A percentile compares a stretch with the other conserved stretches of the same genome.
Evolutionary conservation across 2,888 invertebrate species (phyloP).

Genomic region (Apamea monoglypha): DNA sequence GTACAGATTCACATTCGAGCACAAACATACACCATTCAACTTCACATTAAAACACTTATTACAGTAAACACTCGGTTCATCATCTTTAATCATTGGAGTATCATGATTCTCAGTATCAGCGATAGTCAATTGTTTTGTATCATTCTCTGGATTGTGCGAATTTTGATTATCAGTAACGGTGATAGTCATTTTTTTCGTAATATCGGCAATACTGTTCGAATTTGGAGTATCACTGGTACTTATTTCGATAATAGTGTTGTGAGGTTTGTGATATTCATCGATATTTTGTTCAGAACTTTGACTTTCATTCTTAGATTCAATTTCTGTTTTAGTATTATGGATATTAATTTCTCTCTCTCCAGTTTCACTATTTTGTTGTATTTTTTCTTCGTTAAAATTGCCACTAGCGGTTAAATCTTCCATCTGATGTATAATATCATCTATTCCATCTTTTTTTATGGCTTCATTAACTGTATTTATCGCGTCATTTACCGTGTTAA

Average conservation of each 20-base stretch:
- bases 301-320: background rate
- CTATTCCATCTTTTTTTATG: slow-evolving; percentile 31
- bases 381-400: slow-evolving; percentile 1
- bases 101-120: background rate
- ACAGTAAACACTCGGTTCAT: slow-evolving; percentile 22
- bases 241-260: background rate
- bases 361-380: slow-evolving; percentile 27
- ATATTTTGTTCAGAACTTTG: background rate
- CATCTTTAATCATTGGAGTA: background rate
- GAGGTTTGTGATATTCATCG: background rate
- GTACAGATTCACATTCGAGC: slow-evolving; percentile 45
- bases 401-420: slow-evolving; percentile 20
- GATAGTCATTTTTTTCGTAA: background rate
- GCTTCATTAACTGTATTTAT: slow-evolving; percentile 7
- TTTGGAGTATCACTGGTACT: background rate
- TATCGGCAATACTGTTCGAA: background rate
- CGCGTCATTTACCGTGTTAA: slow-evolving; percentile 19
- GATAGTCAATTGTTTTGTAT: background rate
- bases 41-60: slow-evolving; percentile 52
- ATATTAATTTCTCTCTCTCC: slow-evolving; percentile 52
- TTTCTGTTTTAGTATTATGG: background rate
- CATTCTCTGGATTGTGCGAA: background rate
- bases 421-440: slow-evolving; percentile 43
- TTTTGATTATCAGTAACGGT: background rate
- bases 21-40: slow-evolving; percentile 35